Conservation (phyloP, 2,888 invertebrate species). For the Eilema depressum region DNA sequence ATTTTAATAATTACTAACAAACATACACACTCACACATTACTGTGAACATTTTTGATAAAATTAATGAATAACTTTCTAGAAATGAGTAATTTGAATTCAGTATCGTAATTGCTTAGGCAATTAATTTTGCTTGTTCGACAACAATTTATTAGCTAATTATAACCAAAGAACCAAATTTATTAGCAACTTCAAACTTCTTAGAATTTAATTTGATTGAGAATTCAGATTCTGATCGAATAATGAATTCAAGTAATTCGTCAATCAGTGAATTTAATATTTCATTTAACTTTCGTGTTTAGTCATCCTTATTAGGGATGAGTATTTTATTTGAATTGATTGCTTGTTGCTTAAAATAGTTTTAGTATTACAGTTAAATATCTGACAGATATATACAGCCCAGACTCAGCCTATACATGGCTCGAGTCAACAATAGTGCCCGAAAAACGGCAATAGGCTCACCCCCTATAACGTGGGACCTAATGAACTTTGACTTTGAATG, state of each 20-base stretch:
- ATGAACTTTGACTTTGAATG: too few species aligned
- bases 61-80: neutral
- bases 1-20: neutral
- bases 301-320: neutral
- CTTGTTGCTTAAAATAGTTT: neutral
- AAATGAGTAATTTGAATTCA: slow-evolving; percentile 12
- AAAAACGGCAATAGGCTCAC: too few species aligned
- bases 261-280: slow-evolving; percentile 43
- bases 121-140: slow-evolving; percentile 31
- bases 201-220: slow-evolving; percentile 36
- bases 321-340: slow-evolving; percentile 10
- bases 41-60: neutral
- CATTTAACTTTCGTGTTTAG: slow-evolving; percentile 32
- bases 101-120: slow-evolving; percentile 17
- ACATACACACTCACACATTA: neutral
- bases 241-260: slow-evolving; percentile 45
- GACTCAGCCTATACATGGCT: too few species aligned
- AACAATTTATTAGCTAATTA: slow-evolving; percentile 32
- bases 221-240: slow-evolving; percentile 44
- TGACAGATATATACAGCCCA: too few species aligned
- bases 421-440: too few species aligned
- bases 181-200: slow-evolving; percentile 30
- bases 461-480: too few species aligned
- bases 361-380: neutral
- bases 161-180: slow-evolving; percentile 38